Evolutionary conservation across 2,797 vertebrate genomes (phyloP).

Genomic region (Spinus pinus): DNA sequence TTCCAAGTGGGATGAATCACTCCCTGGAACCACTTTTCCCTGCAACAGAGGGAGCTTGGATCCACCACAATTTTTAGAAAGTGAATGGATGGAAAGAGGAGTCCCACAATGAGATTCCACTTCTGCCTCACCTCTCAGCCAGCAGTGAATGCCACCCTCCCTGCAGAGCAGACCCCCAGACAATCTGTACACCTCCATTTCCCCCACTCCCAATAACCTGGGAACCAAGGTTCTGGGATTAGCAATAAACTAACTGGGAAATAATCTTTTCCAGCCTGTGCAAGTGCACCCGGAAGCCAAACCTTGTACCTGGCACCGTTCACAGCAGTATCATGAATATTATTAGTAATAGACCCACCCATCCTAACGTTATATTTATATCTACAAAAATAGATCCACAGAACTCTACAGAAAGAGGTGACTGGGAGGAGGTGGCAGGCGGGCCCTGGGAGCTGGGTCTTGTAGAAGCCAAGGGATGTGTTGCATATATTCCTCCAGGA

Average conservation of each 20-base stretch:
- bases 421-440: neutral
- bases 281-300: conserved; percentile 75
- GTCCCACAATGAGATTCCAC: neutral
- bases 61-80: neutral
- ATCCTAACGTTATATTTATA: conserved; percentile 78
- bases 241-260: conserved; percentile 41
- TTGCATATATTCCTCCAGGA: conserved; percentile 36
- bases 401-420: conserved; percentile 78
- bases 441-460: neutral
- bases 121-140: neutral
- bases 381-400: conserved; percentile 94
- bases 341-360: conserved; percentile 80
- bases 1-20: conserved; percentile 9
- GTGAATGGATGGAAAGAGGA: neutral
- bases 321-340: conserved; percentile 71
- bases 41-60: neutral
- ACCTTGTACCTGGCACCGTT: conserved; percentile 73
- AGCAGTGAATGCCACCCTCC: neutral
- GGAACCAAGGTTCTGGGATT: neutral
- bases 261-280: conserved; percentile 49
- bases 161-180: conserved; percentile 20
- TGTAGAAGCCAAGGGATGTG: conserved; percentile 15
- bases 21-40: neutral
- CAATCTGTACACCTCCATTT: neutral
- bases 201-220: neutral